Base-by-base conservation (phyloP, 2,797 vertebrate genomes). In the Luscinia megarhynchos region DNA sequence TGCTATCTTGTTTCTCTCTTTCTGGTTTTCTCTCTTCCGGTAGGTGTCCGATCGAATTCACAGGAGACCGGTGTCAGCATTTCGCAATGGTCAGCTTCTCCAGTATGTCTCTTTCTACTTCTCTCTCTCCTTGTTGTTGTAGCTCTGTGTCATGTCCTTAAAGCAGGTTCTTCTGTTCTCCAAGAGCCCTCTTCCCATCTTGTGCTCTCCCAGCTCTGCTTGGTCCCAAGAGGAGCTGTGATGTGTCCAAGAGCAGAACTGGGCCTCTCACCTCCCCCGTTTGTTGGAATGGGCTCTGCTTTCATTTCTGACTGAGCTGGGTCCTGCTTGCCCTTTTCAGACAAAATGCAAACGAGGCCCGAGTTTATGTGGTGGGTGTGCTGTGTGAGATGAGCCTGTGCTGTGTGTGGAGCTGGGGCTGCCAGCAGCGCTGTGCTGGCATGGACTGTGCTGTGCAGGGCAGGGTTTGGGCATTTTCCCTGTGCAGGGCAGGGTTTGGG, bases 51-150 rank as follows among this genome's bases (percentile, higher is more conserved):
- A 99, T 99, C 98, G 99, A 99, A 98, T 99, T 99, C 99, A 99
- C 98, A 98, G 99, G 99, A 98, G 99, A 99, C 98, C 99, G 99
- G 98, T 99, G 99, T 99, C 99, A 99, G 99, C 99, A 99, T 99
- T 99, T 99, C 99, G 99, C 99, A 99, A 99, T 99, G 99, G 99
- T 99, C 99, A 99, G 99, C 99, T 99, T 99, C 98, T 99, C 99
- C 99, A 99, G 99, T 99, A 99, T 99, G 99, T 99, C 98, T 98
- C 99, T 98, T 99, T 98, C 98, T 98, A 98, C 98, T 99, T 98
- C 98, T 98, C 96, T 97, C 97, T 97, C 96, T 98, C 95, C 96
- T 97, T 82, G 87, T 97, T 90, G 87, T 97, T 93, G 91, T 96
- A 93, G 95, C 96, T 89, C 94, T 94, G 88, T 96, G 84, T 96